A percentile compares a stretch with the other conserved stretches of the same genome.
Conservation (phyloP, 2,113 vertebrate species). For the Scolopax mira region DNA sequence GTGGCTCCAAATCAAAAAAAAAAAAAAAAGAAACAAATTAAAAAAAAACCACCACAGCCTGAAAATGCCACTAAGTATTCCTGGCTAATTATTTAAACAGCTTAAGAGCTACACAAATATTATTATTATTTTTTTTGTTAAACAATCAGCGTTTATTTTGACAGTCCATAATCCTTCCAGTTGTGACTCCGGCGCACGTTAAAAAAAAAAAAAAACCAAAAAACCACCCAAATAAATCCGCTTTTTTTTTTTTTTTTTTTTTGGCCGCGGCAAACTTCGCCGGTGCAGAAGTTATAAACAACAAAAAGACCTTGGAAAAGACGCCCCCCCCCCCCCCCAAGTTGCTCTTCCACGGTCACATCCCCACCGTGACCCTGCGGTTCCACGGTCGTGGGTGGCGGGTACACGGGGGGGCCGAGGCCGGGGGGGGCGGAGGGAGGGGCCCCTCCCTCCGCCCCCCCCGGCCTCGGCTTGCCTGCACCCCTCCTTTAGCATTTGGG, state of each 20-base stretch:
- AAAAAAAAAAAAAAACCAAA: not conserved
- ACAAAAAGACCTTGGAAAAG: conserved; percentile 3
- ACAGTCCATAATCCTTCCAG: conserved; percentile 32
- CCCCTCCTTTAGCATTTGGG: not conserved
- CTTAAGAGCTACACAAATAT: not conserved
- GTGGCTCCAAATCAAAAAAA: not conserved
- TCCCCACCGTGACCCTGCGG: not conserved
- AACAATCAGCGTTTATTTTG: conserved; percentile 57
- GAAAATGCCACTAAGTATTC: not conserved
- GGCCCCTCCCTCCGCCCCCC: not conserved
- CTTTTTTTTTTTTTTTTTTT: conserved; percentile 27
- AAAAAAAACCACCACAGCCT: not conserved
- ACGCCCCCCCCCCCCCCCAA: not conserved
- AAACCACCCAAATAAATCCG: conserved; percentile 2
- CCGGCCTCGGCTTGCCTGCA: not conserved
- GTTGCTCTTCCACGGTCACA: not conserved
- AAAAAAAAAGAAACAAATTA: not conserved
- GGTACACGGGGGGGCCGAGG: not conserved
- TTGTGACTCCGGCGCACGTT: not conserved
- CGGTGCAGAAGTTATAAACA: conserved; percentile 3
- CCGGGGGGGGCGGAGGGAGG: not conserved
- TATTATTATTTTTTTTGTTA: not conserved
- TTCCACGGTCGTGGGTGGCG: not conserved
- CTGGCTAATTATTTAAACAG: conserved; percentile 15
- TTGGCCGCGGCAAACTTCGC: conserved; percentile 28